Evolutionary conservation across 2,113 vertebrate genomes (phyloP).

Genomic region (Neotragus moschatus): DNA sequence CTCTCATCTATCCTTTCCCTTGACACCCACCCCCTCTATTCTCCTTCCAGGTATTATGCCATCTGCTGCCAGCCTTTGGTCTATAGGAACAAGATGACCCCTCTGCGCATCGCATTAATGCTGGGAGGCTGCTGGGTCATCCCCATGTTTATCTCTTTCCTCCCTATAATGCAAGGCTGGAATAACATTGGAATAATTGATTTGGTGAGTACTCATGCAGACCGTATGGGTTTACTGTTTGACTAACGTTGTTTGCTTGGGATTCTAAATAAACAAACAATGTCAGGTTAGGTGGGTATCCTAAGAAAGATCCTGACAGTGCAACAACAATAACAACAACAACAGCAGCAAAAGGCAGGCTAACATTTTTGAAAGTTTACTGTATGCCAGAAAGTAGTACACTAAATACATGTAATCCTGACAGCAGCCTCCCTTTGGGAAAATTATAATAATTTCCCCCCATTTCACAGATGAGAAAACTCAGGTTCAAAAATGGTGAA

Average conservation of each 20-base stretch:
- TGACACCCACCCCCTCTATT: neutral
- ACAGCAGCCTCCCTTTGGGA: neutral
- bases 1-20: neutral
- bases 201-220: slow-evolving; percentile 85
- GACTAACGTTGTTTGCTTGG: neutral
- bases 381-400: neutral
- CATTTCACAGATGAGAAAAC: neutral
- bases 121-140: slow-evolving; percentile 98
- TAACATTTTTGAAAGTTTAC: neutral
- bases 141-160: slow-evolving; percentile 96
- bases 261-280: neutral
- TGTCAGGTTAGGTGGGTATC: neutral
- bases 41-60: slow-evolving; percentile 91
- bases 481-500: neutral
- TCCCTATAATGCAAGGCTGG: slow-evolving; percentile 99
- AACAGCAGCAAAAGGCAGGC: neutral
- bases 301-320: neutral
- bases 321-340: neutral
- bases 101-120: slow-evolving; percentile 92
- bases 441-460: neutral
- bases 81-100: slow-evolving; percentile 99
- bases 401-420: neutral
- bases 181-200: slow-evolving; percentile 97
- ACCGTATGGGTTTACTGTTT: neutral
- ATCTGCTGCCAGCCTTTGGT: slow-evolving; percentile 99